Percentiles rank a stretch among this genome's conserved stretches.
phyloP scores from a whole-genome alignment of 2,888 invertebrate genomes.

The Drosophila nigritarsus region DNA sequence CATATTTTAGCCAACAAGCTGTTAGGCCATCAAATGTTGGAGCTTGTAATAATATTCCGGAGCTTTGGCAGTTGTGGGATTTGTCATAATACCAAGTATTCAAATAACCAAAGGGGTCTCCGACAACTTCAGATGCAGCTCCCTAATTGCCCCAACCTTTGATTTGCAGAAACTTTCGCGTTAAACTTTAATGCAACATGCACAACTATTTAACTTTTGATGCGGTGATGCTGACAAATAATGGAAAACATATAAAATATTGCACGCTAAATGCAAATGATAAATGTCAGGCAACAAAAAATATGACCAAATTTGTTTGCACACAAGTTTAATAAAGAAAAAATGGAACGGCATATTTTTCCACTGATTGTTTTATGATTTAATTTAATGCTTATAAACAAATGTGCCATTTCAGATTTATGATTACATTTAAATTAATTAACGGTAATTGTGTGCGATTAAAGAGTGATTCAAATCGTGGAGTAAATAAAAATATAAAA shows the following conservation, averaged over 20 bases:
- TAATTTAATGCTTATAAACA: background rate
- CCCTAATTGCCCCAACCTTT: constrained; percentile 71
- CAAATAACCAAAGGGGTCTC: constrained; percentile 16
- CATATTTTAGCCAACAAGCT: constrained; percentile 46
- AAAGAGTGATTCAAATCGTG: background rate
- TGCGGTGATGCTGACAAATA: constrained; percentile 1
- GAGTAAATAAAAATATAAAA: background rate
- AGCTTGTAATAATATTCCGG: constrained; percentile 29
- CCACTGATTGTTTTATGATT: background rate
- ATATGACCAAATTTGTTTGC: background rate
- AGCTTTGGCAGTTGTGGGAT: constrained; percentile 37
- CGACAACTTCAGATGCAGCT: constrained; percentile 17
- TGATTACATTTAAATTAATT: background rate
- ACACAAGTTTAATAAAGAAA: background rate
- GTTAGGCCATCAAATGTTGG: constrained; percentile 16
- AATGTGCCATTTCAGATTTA: background rate
- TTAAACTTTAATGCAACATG: constrained; percentile 19
- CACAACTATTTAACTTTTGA: constrained; percentile 6
- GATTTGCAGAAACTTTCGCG: constrained; percentile 46
- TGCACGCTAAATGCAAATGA: constrained; percentile 2
- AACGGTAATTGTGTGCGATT: background rate
- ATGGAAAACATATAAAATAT: constrained; percentile 1
- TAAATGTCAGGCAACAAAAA: constrained; percentile 20
- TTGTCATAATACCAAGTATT: constrained; percentile 52
- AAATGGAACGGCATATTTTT: background rate